Percentiles rank a stretch among this genome's conserved stretches.
Evolutionary conservation across 2,888 invertebrate species (phyloP).

Genomic region (Anthophora plumipes): DNA sequence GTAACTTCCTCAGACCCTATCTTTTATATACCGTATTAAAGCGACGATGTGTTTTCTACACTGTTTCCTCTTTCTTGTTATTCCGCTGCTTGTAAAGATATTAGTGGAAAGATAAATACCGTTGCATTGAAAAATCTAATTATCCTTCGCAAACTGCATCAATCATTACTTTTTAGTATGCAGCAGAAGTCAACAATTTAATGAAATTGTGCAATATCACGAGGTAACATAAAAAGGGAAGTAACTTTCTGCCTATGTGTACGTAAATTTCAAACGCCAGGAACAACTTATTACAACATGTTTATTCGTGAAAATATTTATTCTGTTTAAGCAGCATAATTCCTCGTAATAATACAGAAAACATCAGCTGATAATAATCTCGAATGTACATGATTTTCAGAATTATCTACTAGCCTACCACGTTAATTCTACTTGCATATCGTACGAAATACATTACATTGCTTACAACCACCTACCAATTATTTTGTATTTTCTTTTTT

Average conservation of each 20-base stretch:
- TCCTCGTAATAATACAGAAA: too few species aligned
- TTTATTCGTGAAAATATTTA: neutral
- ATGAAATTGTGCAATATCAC: neutral
- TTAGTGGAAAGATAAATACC: neutral
- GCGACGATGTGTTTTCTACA: neutral
- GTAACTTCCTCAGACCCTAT: conserved; percentile 12
- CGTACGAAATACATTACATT: neutral
- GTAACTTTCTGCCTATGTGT: neutral
- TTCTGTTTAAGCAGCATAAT: neutral
- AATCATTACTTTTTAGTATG: too few species aligned
- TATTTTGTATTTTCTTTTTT: too few species aligned
- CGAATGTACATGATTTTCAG: too few species aligned
- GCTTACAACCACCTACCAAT: neutral
- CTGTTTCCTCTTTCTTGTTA: neutral
- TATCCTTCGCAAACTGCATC: neutral
- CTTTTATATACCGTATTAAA: neutral
- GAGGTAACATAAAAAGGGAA: neutral
- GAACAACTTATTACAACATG: neutral
- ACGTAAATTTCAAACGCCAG: neutral
- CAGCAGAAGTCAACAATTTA: too few species aligned
- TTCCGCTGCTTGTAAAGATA: neutral
- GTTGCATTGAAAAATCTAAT: neutral
- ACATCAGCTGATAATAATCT: too few species aligned
- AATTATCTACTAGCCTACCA: too few species aligned
- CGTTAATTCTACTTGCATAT: neutral